Evolutionary conservation across 1,140 invertebrate genomes (phyloP).

Genomic region (Metaphire vulgaris): DNA sequence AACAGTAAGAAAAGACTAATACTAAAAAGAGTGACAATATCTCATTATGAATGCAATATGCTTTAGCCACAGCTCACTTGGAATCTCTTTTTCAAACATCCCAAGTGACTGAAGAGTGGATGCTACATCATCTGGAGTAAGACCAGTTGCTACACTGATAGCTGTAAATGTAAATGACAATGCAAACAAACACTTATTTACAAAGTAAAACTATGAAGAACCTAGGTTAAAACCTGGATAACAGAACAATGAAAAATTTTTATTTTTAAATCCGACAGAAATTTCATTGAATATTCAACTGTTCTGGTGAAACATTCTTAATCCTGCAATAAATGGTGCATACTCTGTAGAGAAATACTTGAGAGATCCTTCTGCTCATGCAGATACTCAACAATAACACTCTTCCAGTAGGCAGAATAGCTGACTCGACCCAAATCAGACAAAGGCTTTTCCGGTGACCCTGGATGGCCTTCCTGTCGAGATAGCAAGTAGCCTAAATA

Average conservation of each 20-base stretch:
- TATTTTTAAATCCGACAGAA: too few relatives aligned
- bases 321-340: background rate
- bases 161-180: background rate
- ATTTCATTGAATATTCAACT: background rate
- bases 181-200: background rate
- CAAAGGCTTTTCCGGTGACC: slow-evolving; percentile 94
- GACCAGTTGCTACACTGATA: slow-evolving; percentile 7
- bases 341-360: slow-evolving; percentile 50
- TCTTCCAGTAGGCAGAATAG: slow-evolving; percentile 95
- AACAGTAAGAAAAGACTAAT: background rate
- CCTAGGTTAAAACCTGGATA: background rate
- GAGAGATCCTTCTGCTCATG: slow-evolving; percentile 45
- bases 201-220: background rate
- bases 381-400: slow-evolving; percentile 69
- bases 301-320: background rate
- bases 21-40: too few relatives aligned
- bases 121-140: background rate
- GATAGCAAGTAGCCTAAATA: slow-evolving; percentile 75
- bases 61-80: too few relatives aligned
- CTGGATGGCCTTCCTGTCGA: slow-evolving; percentile 81
- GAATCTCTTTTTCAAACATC: slow-evolving; percentile 1
- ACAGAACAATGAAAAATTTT: too few relatives aligned
- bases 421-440: slow-evolving; percentile 91
- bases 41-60: too few relatives aligned
- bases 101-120: background rate